A percentile compares a stretch with the other conserved stretches of the same genome.
These are phyloP conservation scores for Oncorhynchus masou DNA, from an alignment of 2,113 vertebrate genomes.

Conservation along the genomic window DNA sequence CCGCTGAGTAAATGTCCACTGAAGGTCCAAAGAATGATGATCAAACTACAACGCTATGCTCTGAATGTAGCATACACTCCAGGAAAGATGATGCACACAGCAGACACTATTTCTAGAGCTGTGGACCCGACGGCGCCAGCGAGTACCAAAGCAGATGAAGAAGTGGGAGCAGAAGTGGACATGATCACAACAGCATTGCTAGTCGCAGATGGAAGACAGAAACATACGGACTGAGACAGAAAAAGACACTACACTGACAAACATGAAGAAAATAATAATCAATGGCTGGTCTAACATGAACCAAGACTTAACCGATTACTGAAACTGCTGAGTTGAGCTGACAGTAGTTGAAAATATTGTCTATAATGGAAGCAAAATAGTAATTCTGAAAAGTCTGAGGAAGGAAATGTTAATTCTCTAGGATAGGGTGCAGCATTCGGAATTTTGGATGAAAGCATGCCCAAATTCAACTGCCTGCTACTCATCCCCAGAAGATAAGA, in stretches of 20 bases:
- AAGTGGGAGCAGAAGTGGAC: not conserved
- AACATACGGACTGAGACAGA: not conserved
- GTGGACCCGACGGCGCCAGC: not conserved
- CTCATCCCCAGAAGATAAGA: too few species aligned
- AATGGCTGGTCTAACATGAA: slow-evolving; percentile 10
- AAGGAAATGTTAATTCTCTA: not conserved
- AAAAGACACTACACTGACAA: not conserved
- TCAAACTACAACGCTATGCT: slow-evolving; percentile 9
- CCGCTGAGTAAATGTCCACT: too few species aligned
- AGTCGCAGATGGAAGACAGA: not conserved
- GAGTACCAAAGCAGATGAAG: not conserved
- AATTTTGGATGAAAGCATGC: too few species aligned
- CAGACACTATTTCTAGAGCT: slow-evolving; percentile 1
- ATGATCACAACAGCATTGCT: not conserved
- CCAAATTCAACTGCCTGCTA: too few species aligned
- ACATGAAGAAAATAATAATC: not conserved
- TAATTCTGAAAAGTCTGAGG: slow-evolving; percentile 1
- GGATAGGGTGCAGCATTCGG: too few species aligned
- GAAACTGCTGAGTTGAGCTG: slow-evolving; percentile 4
- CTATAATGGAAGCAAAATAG: not conserved
- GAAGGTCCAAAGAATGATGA: not conserved
- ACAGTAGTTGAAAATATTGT: not conserved
- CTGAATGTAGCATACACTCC: slow-evolving; percentile 3
- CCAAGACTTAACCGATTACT: not conserved
- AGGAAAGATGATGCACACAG: not conserved